Evolutionary conservation across 2,888 invertebrate species (phyloP), one percentile per base, ranked within the genome.

Genomic region (Ryuthela nishihirai): DNA sequence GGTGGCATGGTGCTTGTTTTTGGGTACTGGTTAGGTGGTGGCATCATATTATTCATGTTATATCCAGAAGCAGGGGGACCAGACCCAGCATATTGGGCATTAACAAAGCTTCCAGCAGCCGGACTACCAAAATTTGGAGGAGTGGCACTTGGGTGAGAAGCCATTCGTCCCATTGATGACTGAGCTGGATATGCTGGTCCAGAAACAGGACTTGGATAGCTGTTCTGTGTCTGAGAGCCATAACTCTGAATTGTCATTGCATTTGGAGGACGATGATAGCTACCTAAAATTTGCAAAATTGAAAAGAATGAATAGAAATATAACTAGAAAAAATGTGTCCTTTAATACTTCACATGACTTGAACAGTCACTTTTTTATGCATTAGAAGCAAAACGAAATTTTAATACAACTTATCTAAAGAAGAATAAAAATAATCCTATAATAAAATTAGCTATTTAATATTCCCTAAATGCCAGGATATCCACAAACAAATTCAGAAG

Each of bases 1-100:
- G 56, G 52, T n/a, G 59, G 53, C 49, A 59, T 46, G 15, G 38
- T 43, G 12, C 47, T 24, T 2, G 60, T 44, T 45, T 62, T 61
- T 6, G 64, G 61, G 29, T 67, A 67, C 38, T 65, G 62, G 32
- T 63, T 67, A 23, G 65, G 67, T 21, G 68, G 68, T 17, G 68
- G 67, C 68, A 69, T 69, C 66, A 66, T 65, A 50, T 49, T 61
- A 47, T 61, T 61, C 40, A 43, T 50, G 2, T 40, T 41, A 34
- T 52, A 60, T 12, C 49, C 45, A 26, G 50, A 24, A 7, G 58
- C 39, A 9, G 43, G 43, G 26, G 49, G 38, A 5, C 26, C 44
- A 23, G 39, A 26, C 15, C 34, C 44, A 9, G 46, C 18, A 15
- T 59, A 58, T 15, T 52, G 55, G 9, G 53, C 43, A 34, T 43